These are phyloP conservation scores for Cardiocondyla obscurior DNA, from an alignment of 1,140 invertebrate genomes.

Conservation along the genomic window DNA sequence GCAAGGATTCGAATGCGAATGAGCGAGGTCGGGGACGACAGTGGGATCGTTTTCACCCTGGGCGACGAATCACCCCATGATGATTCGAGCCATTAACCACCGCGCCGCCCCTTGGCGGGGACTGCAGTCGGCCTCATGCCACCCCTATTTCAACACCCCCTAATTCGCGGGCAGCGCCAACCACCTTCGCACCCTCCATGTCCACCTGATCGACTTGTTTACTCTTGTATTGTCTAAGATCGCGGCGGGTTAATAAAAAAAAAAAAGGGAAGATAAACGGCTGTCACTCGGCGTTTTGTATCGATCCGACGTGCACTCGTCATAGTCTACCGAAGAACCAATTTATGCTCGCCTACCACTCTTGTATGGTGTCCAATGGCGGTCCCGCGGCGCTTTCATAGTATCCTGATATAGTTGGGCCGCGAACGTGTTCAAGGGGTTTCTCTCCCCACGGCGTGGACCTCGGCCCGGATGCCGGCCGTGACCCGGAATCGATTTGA, in stretches of 20 bases:
- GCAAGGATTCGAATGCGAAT: background rate
- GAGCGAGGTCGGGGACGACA: background rate
- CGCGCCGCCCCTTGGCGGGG: slow-evolving; percentile 73
- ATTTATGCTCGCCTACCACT: slow-evolving; percentile 83
- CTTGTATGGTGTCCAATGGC: slow-evolving; percentile 84
- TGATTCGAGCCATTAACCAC: slow-evolving; percentile 66
- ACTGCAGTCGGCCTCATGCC: slow-evolving; percentile 64
- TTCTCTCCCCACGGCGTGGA: slow-evolving; percentile 51
- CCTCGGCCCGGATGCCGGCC: background rate
- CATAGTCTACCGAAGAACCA: background rate
- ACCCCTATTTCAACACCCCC: slow-evolving; percentile 74
- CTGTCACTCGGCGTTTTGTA: background rate
- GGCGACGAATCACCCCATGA: slow-evolving; percentile 42
- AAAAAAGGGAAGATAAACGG: too few species aligned
- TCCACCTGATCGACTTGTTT: slow-evolving; percentile 81
- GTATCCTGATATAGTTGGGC: slow-evolving; percentile 76
- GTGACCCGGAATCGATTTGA: slow-evolving; percentile 37
- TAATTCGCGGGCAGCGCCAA: slow-evolving; percentile 68
- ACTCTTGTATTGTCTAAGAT: slow-evolving; percentile 81
- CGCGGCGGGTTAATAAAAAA: slow-evolving; percentile 1
- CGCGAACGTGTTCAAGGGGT: slow-evolving; percentile 77
- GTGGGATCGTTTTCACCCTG: slow-evolving; percentile 20
- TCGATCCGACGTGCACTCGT: background rate
- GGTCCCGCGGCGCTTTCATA: slow-evolving; percentile 69
- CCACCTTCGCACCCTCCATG: slow-evolving; percentile 74